Evolutionary conservation across 2,888 invertebrate genomes (phyloP).

Genomic region (Hemistola chrysoprasaria): DNA sequence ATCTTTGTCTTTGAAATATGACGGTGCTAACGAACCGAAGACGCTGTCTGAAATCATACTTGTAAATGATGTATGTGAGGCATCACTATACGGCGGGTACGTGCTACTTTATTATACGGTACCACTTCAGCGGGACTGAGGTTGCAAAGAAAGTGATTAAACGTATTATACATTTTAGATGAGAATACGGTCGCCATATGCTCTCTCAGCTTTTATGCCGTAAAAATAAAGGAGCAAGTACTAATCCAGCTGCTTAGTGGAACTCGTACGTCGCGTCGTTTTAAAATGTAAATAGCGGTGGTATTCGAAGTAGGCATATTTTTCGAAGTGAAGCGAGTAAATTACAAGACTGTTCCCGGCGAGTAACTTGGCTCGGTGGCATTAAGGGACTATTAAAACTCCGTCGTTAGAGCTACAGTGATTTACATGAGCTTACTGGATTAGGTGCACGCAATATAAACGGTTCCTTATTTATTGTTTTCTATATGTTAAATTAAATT

Average conservation of each 20-base stretch:
- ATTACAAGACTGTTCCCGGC: slow-evolving; percentile 56
- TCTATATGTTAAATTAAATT: slow-evolving; percentile 14
- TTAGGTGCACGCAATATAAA: slow-evolving; percentile 48
- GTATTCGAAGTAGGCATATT: slow-evolving; percentile 50
- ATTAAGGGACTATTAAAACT: slow-evolving; percentile 67
- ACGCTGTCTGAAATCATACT: slow-evolving; percentile 12
- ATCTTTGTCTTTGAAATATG: slow-evolving; percentile 11
- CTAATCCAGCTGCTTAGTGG: slow-evolving; percentile 39
- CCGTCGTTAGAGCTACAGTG: slow-evolving; percentile 51
- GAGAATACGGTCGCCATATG: slow-evolving; percentile 8
- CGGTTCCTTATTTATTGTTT: slow-evolving; percentile 43
- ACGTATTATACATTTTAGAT: slow-evolving; percentile 22
- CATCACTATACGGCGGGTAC: neutral
- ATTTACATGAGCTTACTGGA: slow-evolving; percentile 57
- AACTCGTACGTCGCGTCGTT: slow-evolving; percentile 31
- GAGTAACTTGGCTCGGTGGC: slow-evolving; percentile 49
- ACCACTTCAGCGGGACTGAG: neutral
- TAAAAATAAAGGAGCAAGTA: slow-evolving; percentile 38
- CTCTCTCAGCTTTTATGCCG: slow-evolving; percentile 21
- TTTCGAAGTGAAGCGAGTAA: slow-evolving; percentile 52
- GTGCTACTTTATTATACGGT: neutral
- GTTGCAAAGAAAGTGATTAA: slow-evolving; percentile 18
- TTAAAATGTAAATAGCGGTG: slow-evolving; percentile 42
- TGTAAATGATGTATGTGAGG: slow-evolving; percentile 13
- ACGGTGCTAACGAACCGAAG: slow-evolving; percentile 14